Evolutionary conservation across 2,113 vertebrate species (phyloP).

Genomic region (Phalacrocorax carbo): DNA sequence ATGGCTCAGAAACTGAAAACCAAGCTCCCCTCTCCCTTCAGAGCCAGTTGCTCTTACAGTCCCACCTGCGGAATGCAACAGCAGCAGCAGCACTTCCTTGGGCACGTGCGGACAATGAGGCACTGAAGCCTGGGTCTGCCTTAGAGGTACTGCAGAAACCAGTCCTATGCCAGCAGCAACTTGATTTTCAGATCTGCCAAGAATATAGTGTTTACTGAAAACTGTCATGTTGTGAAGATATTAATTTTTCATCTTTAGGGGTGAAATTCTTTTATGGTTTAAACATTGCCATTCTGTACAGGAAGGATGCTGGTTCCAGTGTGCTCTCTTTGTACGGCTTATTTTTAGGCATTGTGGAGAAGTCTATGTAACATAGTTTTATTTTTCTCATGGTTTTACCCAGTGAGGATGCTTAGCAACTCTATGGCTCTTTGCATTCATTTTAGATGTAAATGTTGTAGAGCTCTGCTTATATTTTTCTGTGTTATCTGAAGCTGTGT

Average conservation of each 20-base stretch:
- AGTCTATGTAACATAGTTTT: neutral
- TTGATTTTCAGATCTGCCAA: neutral
- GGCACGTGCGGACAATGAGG: rapidly evolving
- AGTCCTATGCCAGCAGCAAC: neutral
- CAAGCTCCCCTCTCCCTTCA: neutral
- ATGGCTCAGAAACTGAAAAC: neutral
- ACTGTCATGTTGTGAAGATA: neutral
- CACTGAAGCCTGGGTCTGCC: neutral
- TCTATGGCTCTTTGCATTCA: neutral
- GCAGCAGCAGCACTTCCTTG: neutral
- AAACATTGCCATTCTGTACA: neutral
- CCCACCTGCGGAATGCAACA: neutral
- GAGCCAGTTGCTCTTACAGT: neutral
- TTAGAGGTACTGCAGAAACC: neutral
- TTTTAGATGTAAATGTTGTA: neutral
- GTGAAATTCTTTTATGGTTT: neutral
- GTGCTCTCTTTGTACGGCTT: neutral
- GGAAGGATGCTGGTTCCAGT: neutral
- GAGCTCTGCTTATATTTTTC: neutral
- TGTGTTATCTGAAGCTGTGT: neutral
- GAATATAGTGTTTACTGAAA: neutral
- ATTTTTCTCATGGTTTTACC: neutral
- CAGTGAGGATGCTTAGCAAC: neutral
- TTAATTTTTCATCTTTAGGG: neutral
- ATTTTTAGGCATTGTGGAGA: neutral